Percentiles rank a stretch among this genome's conserved stretches.
Evolutionary conservation across 2,888 invertebrate species (phyloP).

Genomic region (Meliscaeva auricollis): DNA sequence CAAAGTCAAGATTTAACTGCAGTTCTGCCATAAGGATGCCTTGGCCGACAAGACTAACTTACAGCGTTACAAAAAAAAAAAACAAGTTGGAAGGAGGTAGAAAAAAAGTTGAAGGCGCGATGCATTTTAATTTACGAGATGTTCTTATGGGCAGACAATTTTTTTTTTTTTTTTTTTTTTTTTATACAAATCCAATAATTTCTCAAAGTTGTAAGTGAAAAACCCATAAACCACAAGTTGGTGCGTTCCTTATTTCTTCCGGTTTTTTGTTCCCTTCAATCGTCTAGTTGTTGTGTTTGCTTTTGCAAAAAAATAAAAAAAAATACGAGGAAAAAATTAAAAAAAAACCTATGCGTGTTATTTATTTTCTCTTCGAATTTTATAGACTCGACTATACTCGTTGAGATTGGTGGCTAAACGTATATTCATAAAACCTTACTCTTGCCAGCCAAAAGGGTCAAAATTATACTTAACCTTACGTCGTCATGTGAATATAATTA

Average conservation of each 20-base stretch:
- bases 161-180: slow-evolving; percentile 32
- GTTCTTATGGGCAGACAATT: slow-evolving; percentile 53
- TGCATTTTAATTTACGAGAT: slow-evolving; percentile 76
- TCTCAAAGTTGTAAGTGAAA: slow-evolving; percentile 49
- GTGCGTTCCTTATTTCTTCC: slow-evolving; percentile 50
- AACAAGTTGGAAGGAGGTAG: slow-evolving; percentile 11
- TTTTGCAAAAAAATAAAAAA: slow-evolving; percentile 42
- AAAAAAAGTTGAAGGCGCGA: slow-evolving; percentile 62
- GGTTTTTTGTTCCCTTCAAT: slow-evolving; percentile 26
- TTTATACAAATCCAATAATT: slow-evolving; percentile 50
- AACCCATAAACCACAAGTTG: slow-evolving; percentile 68
- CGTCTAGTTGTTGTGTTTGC: slow-evolving; percentile 14
- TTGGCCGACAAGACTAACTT: slow-evolving; percentile 33
- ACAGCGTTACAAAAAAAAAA: slow-evolving; percentile 16
- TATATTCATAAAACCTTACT: slow-evolving; percentile 29
- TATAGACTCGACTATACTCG: slow-evolving; percentile 32
- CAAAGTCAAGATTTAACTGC: slow-evolving; percentile 48
- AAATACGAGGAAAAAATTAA: background rate
- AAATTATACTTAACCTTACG: slow-evolving; percentile 70
- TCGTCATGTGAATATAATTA: slow-evolving; percentile 71
- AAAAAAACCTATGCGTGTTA: slow-evolving; percentile 27
- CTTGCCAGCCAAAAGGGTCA: slow-evolving; percentile 50
- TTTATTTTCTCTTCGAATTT: slow-evolving; percentile 48
- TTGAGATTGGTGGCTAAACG: slow-evolving; percentile 22
- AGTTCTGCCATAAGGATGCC: slow-evolving; percentile 52